These are phyloP conservation scores for Phyllotis vaccarum DNA, from an alignment of 2,797 vertebrate species.

Conservation along the genomic window DNA sequence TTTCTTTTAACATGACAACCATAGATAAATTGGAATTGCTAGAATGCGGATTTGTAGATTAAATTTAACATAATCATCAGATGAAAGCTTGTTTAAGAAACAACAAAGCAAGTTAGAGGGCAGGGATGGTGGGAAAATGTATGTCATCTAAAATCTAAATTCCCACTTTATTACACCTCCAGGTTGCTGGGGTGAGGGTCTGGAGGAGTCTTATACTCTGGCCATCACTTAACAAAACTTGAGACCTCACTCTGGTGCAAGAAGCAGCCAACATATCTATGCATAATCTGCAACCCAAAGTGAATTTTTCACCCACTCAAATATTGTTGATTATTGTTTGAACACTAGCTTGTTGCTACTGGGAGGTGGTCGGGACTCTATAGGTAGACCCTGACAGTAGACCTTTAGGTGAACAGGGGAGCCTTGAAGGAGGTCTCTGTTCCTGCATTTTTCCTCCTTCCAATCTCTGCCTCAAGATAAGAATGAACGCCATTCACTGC, in stretches of 20 bases:
- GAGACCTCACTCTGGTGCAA: background rate
- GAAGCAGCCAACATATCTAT: background rate
- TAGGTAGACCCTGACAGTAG: background rate
- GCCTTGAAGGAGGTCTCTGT: background rate
- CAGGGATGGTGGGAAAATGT: background rate
- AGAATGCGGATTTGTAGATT: constrained; percentile 58
- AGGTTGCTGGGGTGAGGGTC: background rate
- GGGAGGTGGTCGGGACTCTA: background rate
- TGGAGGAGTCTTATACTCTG: background rate
- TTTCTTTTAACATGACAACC: constrained; percentile 77
- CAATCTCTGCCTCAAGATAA: background rate
- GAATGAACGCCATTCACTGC: background rate
- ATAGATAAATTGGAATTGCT: constrained; percentile 75
- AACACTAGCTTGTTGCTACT: background rate
- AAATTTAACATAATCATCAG: constrained; percentile 75
- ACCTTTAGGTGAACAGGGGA: background rate
- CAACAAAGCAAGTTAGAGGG: constrained; percentile 6
- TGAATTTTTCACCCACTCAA: background rate
- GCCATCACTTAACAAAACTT: background rate
- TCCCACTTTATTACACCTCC: constrained; percentile 47
- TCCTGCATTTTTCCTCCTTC: background rate
- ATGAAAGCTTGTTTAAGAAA: constrained; percentile 67
- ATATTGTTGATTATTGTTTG: background rate
- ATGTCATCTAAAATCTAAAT: constrained; percentile 70
- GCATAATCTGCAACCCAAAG: background rate